A percentile compares a stretch with the other conserved stretches of the same genome.
Conservation (phyloP, 2,797 vertebrate species). For the Lagorchestes hirsutus region DNA sequence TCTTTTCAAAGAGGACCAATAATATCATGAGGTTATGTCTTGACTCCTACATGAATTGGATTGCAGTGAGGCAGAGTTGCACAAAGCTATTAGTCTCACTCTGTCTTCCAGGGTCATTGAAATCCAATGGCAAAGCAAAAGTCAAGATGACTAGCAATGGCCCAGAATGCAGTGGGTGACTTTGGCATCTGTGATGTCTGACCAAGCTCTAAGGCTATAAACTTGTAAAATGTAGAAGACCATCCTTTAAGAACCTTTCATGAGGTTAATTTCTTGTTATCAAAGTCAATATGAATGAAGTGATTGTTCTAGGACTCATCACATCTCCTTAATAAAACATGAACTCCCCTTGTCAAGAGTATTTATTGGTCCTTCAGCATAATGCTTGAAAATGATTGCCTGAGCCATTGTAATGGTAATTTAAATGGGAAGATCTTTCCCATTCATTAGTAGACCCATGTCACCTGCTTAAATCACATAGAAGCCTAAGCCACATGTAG, state of each 20-base stretch:
- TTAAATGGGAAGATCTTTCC: no score
- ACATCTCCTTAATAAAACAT: not conserved
- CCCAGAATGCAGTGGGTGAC: not conserved
- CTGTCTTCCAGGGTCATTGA: not conserved
- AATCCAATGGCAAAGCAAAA: not conserved
- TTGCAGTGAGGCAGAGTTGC: not conserved
- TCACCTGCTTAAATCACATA: no score
- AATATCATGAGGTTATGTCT: not conserved
- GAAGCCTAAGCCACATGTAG: no score
- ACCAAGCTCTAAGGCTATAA: not conserved
- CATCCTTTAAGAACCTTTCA: not conserved
- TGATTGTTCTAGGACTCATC: not conserved
- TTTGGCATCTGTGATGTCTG: not conserved
- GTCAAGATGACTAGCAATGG: not conserved
- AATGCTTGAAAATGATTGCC: not conserved
- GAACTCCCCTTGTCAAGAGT: not conserved
- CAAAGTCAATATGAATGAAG: not conserved
- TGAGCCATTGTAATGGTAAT: not conserved
- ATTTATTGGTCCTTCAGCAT: not conserved
- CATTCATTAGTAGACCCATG: no score
- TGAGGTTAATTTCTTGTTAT: not conserved
- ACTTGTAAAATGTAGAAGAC: not conserved
- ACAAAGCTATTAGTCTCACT: not conserved
- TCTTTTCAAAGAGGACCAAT: not conserved
- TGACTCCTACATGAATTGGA: not conserved